phyloP scores from a whole-genome alignment of 2,888 invertebrate species.

The Anthoptus insignis region DNA sequence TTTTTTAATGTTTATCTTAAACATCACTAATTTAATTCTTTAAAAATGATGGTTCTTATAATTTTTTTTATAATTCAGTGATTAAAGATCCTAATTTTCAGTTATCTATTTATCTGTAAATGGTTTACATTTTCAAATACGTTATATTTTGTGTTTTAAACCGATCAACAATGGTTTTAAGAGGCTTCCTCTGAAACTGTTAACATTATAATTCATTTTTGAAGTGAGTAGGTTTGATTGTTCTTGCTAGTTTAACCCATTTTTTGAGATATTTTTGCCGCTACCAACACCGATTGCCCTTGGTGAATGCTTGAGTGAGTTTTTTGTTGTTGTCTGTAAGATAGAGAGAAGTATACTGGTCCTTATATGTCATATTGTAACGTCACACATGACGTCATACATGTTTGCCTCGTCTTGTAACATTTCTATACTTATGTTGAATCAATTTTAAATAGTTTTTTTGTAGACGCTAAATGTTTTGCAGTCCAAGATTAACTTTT shows the following conservation, averaged over 20 bases:
- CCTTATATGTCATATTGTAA: neutral
- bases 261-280: constrained; percentile 19
- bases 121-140: neutral
- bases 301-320: constrained; percentile 44
- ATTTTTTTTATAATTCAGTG: neutral
- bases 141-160: no score
- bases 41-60: constrained; percentile 1
- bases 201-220: neutral
- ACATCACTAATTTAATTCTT: neutral
- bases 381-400: neutral
- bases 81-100: neutral
- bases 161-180: neutral
- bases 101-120: neutral
- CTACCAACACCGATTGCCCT: constrained; percentile 44
- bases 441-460: neutral
- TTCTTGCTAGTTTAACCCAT: constrained; percentile 23
- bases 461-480: constrained; percentile 1
- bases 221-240: constrained; percentile 6
- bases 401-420: constrained; percentile 17
- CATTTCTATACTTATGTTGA: neutral
- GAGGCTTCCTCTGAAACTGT: neutral
- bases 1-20: neutral
- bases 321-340: neutral
- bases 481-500: neutral
- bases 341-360: neutral